These are phyloP conservation scores for Monomorium pharaonis DNA, from an alignment of 1,140 invertebrate genomes.

Conservation along the genomic window DNA sequence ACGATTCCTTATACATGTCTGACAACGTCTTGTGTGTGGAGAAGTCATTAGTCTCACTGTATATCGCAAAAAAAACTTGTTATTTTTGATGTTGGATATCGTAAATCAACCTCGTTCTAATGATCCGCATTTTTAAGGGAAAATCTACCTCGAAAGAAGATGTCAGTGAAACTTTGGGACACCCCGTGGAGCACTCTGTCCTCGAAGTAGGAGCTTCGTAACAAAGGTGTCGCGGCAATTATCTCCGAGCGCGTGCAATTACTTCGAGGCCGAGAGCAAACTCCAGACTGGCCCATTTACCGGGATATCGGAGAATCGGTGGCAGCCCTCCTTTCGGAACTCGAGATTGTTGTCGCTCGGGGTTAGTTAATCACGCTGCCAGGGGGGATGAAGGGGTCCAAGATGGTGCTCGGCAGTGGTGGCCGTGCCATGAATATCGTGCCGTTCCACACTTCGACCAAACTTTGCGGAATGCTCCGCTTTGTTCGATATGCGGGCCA, in stretches of 20 bases:
- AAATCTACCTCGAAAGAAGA: slow-evolving; percentile 1
- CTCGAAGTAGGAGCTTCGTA: slow-evolving; percentile 54
- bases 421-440: slow-evolving; percentile 42
- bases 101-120: slow-evolving; percentile 7
- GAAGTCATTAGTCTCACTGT: slow-evolving; percentile 25
- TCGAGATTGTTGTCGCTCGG: slow-evolving; percentile 73
- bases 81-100: neutral
- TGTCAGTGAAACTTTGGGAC: slow-evolving; percentile 16
- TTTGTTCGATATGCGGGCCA: slow-evolving; percentile 42
- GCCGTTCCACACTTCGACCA: slow-evolving; percentile 35
- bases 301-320: slow-evolving; percentile 63
- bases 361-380: slow-evolving; percentile 70
- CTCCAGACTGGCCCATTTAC: slow-evolving; percentile 64
- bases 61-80: neutral
- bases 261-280: slow-evolving; percentile 67
- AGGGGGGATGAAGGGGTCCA: slow-evolving; percentile 34
- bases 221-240: slow-evolving; percentile 77
- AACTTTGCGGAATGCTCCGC: slow-evolving; percentile 55
- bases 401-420: slow-evolving; percentile 18
- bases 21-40: slow-evolving; percentile 5
- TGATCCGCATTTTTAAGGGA: neutral
- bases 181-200: slow-evolving; percentile 46
- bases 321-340: slow-evolving; percentile 71
- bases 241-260: slow-evolving; percentile 76
- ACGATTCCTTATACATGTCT: neutral